Evolutionary conservation across 2,888 invertebrate species (phyloP).

Genomic region (Agapostemon virescens): DNA sequence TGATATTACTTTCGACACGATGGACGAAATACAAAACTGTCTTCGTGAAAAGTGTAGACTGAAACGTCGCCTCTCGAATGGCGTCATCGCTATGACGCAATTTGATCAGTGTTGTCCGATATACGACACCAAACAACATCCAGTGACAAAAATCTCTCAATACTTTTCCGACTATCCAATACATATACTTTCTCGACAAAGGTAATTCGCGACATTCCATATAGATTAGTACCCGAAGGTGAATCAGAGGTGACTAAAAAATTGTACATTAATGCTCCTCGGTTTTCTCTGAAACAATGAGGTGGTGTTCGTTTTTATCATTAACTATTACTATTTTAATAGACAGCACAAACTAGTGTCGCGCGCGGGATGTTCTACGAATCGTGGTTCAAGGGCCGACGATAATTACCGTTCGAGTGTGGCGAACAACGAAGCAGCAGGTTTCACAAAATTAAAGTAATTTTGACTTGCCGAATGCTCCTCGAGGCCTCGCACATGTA

Average conservation of each 20-base stretch:
- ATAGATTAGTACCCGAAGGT: conserved; percentile 16
- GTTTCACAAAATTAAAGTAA: not conserved
- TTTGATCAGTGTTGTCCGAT: too few relatives aligned
- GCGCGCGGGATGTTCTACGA: conserved; percentile 12
- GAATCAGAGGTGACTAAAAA: conserved; percentile 55
- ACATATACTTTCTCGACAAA: conserved; percentile 7
- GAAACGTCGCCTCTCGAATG: too few relatives aligned
- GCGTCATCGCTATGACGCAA: too few relatives aligned
- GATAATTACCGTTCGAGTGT: conserved; percentile 2
- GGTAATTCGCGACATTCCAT: conserved; percentile 40
- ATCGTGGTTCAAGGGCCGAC: not conserved
- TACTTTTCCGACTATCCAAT: too few relatives aligned
- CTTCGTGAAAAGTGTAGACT: too few relatives aligned
- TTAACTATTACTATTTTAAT: conserved; percentile 20
- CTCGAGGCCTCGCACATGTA: not conserved
- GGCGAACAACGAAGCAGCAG: conserved; percentile 16
- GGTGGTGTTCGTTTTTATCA: not conserved
- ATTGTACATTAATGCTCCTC: not conserved
- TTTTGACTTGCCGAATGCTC: not conserved
- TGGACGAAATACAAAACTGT: too few relatives aligned
- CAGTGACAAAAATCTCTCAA: too few relatives aligned
- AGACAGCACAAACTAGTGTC: conserved; percentile 26
- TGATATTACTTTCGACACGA: too few relatives aligned
- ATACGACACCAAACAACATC: too few relatives aligned
- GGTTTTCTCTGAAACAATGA: not conserved